Evolutionary conservation across 2,797 vertebrate species (phyloP), one percentile per base, ranked within the genome.

Genomic region (Enteromius argenteus): DNA sequence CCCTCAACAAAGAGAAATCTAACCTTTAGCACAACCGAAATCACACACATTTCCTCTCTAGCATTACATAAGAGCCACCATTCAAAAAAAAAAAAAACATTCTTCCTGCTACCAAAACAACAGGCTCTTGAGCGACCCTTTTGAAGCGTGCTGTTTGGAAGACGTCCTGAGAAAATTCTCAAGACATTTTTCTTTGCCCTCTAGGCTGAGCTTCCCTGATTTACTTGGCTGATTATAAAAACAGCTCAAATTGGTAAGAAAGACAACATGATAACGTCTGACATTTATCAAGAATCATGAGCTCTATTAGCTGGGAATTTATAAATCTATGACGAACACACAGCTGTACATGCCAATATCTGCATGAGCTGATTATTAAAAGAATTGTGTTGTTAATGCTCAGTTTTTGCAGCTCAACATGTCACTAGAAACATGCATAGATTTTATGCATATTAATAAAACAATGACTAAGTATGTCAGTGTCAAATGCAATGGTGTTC

Each of bases 191-290:
- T 81, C 84, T 77, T 42, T 30, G 46, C 19, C 5, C 44, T 68
- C 46, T 75, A 68, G 49, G 78, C 69, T 71, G 49, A 83, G 58
- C 23, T 21, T 79, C 15, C 66, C 19, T 35, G 80, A 81, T 78
- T 71, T 81, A 77, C 79, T 86, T 72, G 74, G 66, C 67, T 79
- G 66, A 84, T 84, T 79, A 62, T 62, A 72, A 84, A 62, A 84
- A 72, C 74, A 78, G 30, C 83, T 84, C 42, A 72, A 46, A 68
- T 71, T 69, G 73, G 64, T 49, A 66, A 78, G 58, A 74, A 81
- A 81, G 27, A 30, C 80, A 75, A 37, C 58, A 82, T 37, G 80
- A 83, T 83, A 83, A 78, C 37, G 23, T 42, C 19, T 77, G 73
- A 77, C 73, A 44, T 84, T 68, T 46, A 67, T 56, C 35, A 44